These are phyloP conservation scores for Drosophila mauritiana DNA, from an alignment of 1,140 invertebrate species.

Conservation along the genomic window DNA sequence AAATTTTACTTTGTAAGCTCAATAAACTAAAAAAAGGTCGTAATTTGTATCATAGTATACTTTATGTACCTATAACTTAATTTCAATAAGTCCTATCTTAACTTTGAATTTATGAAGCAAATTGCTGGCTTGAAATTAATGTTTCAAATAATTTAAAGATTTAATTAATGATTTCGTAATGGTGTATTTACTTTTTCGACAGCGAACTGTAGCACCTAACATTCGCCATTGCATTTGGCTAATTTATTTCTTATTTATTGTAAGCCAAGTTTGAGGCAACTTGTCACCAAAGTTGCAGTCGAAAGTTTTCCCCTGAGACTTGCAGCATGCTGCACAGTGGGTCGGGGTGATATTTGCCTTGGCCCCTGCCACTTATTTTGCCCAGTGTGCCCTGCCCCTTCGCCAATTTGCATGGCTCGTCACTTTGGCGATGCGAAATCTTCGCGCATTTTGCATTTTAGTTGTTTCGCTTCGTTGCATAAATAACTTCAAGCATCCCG, in stretches of 20 bases:
- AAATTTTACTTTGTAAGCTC: no score
- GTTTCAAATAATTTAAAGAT: neutral
- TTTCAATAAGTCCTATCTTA: no score
- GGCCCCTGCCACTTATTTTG: neutral
- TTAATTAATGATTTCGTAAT: neutral
- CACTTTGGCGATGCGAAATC: slow-evolving; percentile 63
- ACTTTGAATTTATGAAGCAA: no score
- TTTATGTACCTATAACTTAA: no score
- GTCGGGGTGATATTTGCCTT: neutral
- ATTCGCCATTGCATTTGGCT: slow-evolving; percentile 9
- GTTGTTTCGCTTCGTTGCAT: slow-evolving; percentile 72
- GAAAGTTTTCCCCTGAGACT: slow-evolving; percentile 31
- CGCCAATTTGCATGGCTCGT: slow-evolving; percentile 75
- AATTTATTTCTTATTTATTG: slow-evolving; percentile 47
- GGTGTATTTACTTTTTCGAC: neutral
- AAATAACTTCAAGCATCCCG: slow-evolving; percentile 60
- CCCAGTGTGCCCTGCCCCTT: slow-evolving; percentile 23
- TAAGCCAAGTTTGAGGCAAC: slow-evolving; percentile 31
- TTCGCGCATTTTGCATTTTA: slow-evolving; percentile 70
- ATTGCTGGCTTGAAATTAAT: no score
- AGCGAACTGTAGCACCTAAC: neutral
- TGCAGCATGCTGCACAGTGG: slow-evolving; percentile 36
- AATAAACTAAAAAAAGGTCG: no score
- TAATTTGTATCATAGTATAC: no score
- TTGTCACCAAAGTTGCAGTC: slow-evolving; percentile 16